A percentile compares a stretch with the other conserved stretches of the same genome.
phyloP scores from a whole-genome alignment of 2,888 invertebrate species.

The Abrostola triplasia region DNA sequence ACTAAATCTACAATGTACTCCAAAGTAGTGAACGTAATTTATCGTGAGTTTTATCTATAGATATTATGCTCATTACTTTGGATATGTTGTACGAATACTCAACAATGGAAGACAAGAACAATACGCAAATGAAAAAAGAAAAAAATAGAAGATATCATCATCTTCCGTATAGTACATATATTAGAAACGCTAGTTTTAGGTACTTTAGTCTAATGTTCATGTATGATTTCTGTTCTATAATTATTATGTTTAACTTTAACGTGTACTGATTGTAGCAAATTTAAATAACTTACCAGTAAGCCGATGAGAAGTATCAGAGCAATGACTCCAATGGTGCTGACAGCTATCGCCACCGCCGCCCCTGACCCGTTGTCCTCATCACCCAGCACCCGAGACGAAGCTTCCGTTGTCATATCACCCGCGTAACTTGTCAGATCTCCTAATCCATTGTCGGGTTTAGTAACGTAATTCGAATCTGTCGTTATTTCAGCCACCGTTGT shows the following conservation, averaged over 20 bases:
- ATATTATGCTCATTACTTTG: conserved; percentile 88
- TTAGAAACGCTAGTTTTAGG: too few species aligned
- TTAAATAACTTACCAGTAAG: conserved; percentile 89
- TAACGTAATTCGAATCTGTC: conserved; percentile 62
- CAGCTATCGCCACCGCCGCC: conserved; percentile 93
- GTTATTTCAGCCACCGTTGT: conserved; percentile 64
- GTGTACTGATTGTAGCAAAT: not conserved
- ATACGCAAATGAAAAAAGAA: conserved; percentile 11
- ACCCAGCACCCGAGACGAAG: conserved; percentile 67
- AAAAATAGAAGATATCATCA: not conserved
- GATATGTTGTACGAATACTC: conserved; percentile 81
- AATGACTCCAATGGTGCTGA: conserved; percentile 93
- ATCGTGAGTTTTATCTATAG: conserved; percentile 78
- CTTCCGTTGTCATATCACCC: conserved; percentile 77
- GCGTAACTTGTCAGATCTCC: conserved; percentile 72
- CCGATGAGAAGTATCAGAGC: conserved; percentile 93
- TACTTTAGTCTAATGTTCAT: too few species aligned
- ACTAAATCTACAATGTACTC: conserved; percentile 74
- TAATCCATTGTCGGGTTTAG: conserved; percentile 66
- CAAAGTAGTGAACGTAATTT: conserved; percentile 87
- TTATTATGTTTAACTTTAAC: too few species aligned
- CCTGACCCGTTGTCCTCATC: conserved; percentile 87
- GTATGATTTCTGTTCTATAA: too few species aligned
- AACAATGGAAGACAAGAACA: conserved; percentile 37
- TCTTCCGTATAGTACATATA: too few species aligned